Base-by-base conservation (phyloP, 1,140 invertebrate genomes). In the Laupala kohalensis region DNA sequence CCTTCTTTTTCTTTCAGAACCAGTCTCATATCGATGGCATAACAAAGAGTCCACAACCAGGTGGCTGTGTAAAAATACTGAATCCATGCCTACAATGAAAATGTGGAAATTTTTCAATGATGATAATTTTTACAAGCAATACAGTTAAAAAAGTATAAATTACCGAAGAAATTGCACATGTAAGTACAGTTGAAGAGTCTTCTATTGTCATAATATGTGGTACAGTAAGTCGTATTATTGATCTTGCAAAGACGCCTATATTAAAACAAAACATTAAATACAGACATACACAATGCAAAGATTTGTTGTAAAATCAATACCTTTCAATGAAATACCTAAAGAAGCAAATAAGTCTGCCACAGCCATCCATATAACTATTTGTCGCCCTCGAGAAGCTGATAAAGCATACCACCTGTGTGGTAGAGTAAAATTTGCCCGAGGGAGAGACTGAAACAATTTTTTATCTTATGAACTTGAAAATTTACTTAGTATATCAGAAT, bases 11-110 rank as follows among this genome's bases (percentile, higher is more conserved):
- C 87, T 67, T 84, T 83, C 28, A 92, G 79, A 25, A 90, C 80
- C 26, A 87, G 79, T 78, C 86, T 87, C 79, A 91, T 92, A 76
- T 94, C 91, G 64, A 93, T 83, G 4, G 91, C 90, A 79, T 93
- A 94, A 76, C 88, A 90, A 23, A 93, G 81, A 5, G 90, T 94
- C 91, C 91, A 94, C 68, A 92, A 85, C 88, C 90, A 92, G 0
- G 91, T 92, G 12, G 89, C 88, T 76, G 89, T 91, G 75, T 93
- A 94, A 78, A 93, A 94, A 77, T 92, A 93, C 77, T 93, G 90
- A 27, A 88, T 92, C 87, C 90, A 91, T 9, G 89, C 90, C 91
- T 93, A 75, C 72, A 85, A 65, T 9, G 4, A 24, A n/a, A 24
- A 24, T 65, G 6, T 25, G 2, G 23, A 65, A n/a, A 19, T 65